Base-by-base conservation (phyloP, 2,797 vertebrate species). In the Chaenodraco wilsoni region DNA sequence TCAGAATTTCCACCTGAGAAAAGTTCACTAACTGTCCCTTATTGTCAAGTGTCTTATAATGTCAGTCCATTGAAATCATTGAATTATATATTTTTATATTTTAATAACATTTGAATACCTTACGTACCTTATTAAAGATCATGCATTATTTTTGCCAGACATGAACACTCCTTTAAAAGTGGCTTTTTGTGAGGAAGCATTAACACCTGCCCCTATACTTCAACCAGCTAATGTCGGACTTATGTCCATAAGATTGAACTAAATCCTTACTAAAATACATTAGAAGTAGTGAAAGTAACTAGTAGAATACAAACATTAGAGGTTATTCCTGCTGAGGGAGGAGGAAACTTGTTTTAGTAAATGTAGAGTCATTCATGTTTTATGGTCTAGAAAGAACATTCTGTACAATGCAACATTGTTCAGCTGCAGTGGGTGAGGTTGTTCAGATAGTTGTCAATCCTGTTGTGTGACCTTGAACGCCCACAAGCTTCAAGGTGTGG, bases 401-500 rank as follows among this genome's bases (percentile, higher is more conserved):
- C 14, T 37, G 15, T 37, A 40, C 27, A 13, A 2, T 62, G n/a
- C 43, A 5, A 48, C 16, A n/a, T 49, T 17, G 15, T 37, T 27
- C 3, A 21, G 3, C 27, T 19, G 31, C 45, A 58, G 40, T 66
- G 41, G 3, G 41, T 66, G 27, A 65, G 41, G 37, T 68, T 3
- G 56, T 63, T 65, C n/a, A 65, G 46, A 27, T 71, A 31, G 49
- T 21, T 27, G 17, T 16, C 40, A 12, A 58, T 15, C 1, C 0
- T 65, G 33, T 72, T 27, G 14, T 27, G 17, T 84, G 67, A 65
- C 67, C 27, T 72, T 55, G 63, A 54, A 11, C 31, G 7, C n/a
- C 41, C 27, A 37, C 12, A 56, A 31, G 10, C n/a, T 66, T 48
- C 15, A 64, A 55, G 78, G 73, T 79, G 71, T 81, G 73, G 68